These are phyloP conservation scores for Ptilonorhynchus violaceus DNA, from an alignment of 2,113 vertebrate genomes.

Conservation along the genomic window DNA sequence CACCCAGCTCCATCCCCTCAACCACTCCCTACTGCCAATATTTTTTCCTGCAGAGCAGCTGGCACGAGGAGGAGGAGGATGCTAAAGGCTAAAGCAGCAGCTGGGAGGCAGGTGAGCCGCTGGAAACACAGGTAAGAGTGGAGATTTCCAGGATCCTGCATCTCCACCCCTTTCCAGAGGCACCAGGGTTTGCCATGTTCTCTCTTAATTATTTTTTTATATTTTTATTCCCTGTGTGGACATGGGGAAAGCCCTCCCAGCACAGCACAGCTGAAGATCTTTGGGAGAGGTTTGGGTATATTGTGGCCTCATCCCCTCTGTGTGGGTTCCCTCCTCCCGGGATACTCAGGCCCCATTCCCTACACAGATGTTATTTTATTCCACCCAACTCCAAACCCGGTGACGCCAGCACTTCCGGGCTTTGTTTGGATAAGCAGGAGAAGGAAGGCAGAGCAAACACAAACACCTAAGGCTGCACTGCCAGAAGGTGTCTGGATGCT, in stretches of 20 bases:
- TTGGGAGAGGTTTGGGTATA: accelerated
- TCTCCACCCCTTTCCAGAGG: neutral
- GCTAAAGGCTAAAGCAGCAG: neutral
- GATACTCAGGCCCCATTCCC: neutral
- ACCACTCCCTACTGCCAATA: neutral
- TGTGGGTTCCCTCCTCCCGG: neutral
- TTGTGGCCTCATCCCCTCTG: accelerated
- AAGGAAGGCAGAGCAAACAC: neutral
- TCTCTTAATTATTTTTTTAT: accelerated
- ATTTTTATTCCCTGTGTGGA: neutral
- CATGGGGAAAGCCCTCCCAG: neutral
- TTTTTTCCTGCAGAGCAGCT: neutral
- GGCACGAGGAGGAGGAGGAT: accelerated
- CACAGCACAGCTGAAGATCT: neutral
- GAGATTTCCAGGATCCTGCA: neutral
- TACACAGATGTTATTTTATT: neutral
- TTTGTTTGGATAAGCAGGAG: neutral
- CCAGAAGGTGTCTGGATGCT: neutral
- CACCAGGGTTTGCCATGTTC: accelerated
- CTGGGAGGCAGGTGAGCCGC: neutral
- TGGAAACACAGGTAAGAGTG: neutral
- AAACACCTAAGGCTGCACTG: neutral
- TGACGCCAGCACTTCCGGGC: neutral
- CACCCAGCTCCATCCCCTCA: neutral
- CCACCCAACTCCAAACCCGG: neutral